Conservation (phyloP, 2,797 vertebrate species). For the Glossophaga mutica region DNA sequence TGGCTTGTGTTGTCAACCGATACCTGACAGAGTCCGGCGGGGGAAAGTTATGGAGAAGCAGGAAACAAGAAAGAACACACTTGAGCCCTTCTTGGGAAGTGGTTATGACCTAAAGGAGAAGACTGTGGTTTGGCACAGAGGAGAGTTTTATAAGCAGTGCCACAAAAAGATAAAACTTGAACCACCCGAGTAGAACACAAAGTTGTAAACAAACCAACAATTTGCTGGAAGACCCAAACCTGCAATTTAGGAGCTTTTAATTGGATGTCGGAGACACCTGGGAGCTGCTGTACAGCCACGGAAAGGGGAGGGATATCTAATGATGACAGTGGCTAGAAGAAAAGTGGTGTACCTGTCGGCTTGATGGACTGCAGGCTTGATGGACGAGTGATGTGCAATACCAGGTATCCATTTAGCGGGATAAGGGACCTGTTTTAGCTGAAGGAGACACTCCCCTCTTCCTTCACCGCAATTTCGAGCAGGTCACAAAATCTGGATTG, state of each 20-base stretch:
- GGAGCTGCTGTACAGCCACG: neutral
- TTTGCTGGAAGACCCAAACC: neutral
- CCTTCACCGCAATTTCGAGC: neutral
- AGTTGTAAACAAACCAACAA: neutral
- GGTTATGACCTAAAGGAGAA: neutral
- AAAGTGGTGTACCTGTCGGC: neutral
- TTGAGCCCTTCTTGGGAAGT: neutral
- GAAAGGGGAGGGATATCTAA: neutral
- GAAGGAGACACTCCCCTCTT: neutral
- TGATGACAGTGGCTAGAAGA: neutral
- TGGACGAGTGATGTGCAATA: accelerated
- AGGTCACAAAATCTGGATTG: too few species aligned
- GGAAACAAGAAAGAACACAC: neutral
- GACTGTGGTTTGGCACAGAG: neutral
- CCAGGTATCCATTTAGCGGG: neutral
- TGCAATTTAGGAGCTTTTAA: neutral
- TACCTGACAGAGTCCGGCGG: neutral
- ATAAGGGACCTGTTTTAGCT: neutral
- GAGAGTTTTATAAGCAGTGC: neutral
- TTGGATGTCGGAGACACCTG: neutral
- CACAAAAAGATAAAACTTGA: neutral
- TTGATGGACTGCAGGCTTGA: neutral
- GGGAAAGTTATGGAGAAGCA: neutral
- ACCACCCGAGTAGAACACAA: neutral
- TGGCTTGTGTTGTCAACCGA: neutral